Conservation (phyloP, 2,113 vertebrate genomes). For the Nyctibius bracteatus region DNA sequence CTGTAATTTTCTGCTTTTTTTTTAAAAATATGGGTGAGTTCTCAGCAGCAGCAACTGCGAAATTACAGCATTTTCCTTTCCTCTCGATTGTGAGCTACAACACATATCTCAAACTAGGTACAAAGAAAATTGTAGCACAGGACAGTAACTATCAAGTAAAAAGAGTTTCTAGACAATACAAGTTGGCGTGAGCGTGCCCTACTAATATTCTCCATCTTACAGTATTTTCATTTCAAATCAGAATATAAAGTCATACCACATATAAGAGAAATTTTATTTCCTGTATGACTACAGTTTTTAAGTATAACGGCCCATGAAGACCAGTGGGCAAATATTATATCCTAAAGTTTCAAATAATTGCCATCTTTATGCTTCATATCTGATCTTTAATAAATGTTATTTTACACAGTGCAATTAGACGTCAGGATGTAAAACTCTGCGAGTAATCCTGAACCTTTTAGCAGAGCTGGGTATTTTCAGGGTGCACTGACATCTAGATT, state of each 20-base stretch:
- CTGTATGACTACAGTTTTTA: background rate
- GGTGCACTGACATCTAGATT: background rate
- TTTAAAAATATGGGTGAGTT: background rate
- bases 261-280: conserved; percentile 15
- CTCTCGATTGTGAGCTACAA: background rate
- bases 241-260: background rate
- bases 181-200: background rate
- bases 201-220: background rate
- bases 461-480: conserved; percentile 19
- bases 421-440: conserved; percentile 7
- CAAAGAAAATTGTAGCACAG: background rate
- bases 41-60: background rate
- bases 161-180: background rate
- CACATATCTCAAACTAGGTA: background rate
- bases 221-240: conserved; percentile 7
- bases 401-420: conserved; percentile 41
- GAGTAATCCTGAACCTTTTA: conserved; percentile 29
- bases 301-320: background rate
- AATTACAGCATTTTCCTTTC: background rate
- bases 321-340: conserved; percentile 20
- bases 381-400: conserved; percentile 43
- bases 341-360: conserved; percentile 52
- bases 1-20: background rate
- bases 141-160: background rate
- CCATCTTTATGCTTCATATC: background rate